A percentile compares a stretch with the other conserved stretches of the same genome.
Evolutionary conservation across 2,888 invertebrate genomes (phyloP).

Genomic region (Tuberolachnus salignus): DNA sequence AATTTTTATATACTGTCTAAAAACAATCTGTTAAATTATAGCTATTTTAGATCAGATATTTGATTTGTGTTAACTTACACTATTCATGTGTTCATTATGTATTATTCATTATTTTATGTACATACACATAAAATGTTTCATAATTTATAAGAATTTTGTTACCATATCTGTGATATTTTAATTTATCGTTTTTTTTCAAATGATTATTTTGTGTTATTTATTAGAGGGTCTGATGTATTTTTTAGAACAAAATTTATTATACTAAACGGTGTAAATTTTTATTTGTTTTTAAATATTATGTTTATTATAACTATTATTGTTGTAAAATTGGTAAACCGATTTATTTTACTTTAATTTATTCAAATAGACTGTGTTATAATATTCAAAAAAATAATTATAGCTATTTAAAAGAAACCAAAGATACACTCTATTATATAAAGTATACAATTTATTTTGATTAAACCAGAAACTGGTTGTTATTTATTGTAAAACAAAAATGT

Average conservation of each 20-base stretch:
- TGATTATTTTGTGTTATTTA: background rate
- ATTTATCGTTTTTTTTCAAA: background rate
- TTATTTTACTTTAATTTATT: background rate
- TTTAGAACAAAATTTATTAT: background rate
- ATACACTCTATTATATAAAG: no score
- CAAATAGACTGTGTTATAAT: no score
- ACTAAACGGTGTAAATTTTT: background rate
- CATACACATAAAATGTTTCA: background rate
- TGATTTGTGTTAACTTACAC: no score
- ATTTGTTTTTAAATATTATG: background rate
- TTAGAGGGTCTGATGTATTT: background rate
- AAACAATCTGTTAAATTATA: conserved; percentile 1
- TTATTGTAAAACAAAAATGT: background rate
- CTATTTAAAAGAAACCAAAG: no score
- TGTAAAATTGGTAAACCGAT: background rate
- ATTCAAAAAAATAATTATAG: no score
- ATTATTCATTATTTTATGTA: background rate
- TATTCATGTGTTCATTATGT: background rate
- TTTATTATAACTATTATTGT: background rate
- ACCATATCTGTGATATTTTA: conserved; percentile 7
- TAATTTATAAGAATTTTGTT: background rate
- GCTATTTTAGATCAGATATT: no score
- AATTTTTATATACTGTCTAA: background rate
- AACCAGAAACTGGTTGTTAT: background rate
- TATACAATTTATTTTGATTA: background rate